Base-by-base conservation (phyloP, 2,888 invertebrate genomes). In the Hololepta plana region DNA sequence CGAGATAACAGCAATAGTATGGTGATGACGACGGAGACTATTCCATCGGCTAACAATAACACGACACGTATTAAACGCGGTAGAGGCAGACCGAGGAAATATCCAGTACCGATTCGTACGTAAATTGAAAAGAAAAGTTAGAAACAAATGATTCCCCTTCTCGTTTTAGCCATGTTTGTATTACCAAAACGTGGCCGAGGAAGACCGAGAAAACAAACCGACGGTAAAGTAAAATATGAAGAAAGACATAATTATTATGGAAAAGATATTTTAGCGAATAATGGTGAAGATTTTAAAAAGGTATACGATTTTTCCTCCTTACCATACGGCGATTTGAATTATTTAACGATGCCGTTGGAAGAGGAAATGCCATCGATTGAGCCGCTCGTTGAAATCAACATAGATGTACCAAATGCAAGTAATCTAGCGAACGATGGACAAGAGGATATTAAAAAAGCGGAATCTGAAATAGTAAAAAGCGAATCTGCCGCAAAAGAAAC, bases 311-410 rank as follows among this genome's bases (percentile, higher is more conserved):
- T 32, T n/a, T 59, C 58, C 5, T 60, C 61, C 39, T 50, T 62
- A 5, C 62, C 62, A 0, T 62, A 60, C 47, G 62, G 62, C 37
- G 62, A 62, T 39, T 61, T 62, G 46, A 58, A 59, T 2, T 62
- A 62, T 46, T 47, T 63, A 12, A 62, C 62, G 0, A 33, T 34
- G 30, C 33, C 36, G 11, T 15, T 28, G 10, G 28, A 28, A 15
- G 27, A 32, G 8, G n/a, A 16, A 9, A 28, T 24, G 23, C n/a
- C n/a, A n/a, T 19, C 35, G 3, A 34, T 40, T 3, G 40, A 40
- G 24, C 40, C 40, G 4, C 28, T 40, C 7, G 35, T 40, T n/a
- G 40, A 40, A 31, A 38, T 40, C 20, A 35, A 31, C n/a, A 34
- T 36, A n/a, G n/a, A n/a, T n/a, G n/a, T n/a, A n/a, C n/a, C n/a